These are phyloP conservation scores for Campaea margaritaria DNA, from an alignment of 2,888 invertebrate species.

Conservation along the genomic window DNA sequence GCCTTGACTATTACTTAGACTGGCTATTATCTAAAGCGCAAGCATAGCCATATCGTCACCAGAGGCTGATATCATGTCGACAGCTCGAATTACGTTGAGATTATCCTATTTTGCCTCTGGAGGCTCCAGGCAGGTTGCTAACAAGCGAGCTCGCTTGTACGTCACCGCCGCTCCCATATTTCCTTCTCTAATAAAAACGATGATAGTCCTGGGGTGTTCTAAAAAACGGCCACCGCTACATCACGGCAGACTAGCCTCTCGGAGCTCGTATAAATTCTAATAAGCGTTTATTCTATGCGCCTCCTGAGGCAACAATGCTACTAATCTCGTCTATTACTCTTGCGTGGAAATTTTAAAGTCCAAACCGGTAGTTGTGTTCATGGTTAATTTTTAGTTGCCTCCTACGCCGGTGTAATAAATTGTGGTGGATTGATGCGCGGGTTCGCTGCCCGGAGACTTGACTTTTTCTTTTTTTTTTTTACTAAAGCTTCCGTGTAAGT, in stretches of 20 bases:
- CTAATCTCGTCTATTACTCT: conserved; percentile 80
- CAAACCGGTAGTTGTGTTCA: conserved; percentile 70
- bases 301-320: conserved; percentile 77
- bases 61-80: conserved; percentile 75
- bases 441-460: conserved; percentile 47
- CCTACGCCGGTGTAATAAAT: conserved; percentile 80
- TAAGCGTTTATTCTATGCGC: conserved; percentile 71
- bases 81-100: conserved; percentile 75
- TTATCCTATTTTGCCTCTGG: conserved; percentile 73
- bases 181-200: conserved; percentile 73
- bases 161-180: conserved; percentile 71
- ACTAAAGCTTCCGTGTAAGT: conserved; percentile 60
- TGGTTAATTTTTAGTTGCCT: conserved; percentile 78
- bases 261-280: conserved; percentile 77
- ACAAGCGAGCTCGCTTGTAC: conserved; percentile 63
- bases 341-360: conserved; percentile 73
- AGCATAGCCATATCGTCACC: conserved; percentile 70
- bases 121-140: conserved; percentile 65
- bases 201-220: conserved; percentile 69
- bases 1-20: conserved; percentile 77
- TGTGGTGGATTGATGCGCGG: conserved; percentile 56
- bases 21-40: conserved; percentile 65
- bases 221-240: conserved; percentile 69
- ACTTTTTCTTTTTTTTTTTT: conserved; percentile 46
- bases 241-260: conserved; percentile 50